Conservation (phyloP, 2,113 vertebrate species). For the Sebastes fasciatus region DNA sequence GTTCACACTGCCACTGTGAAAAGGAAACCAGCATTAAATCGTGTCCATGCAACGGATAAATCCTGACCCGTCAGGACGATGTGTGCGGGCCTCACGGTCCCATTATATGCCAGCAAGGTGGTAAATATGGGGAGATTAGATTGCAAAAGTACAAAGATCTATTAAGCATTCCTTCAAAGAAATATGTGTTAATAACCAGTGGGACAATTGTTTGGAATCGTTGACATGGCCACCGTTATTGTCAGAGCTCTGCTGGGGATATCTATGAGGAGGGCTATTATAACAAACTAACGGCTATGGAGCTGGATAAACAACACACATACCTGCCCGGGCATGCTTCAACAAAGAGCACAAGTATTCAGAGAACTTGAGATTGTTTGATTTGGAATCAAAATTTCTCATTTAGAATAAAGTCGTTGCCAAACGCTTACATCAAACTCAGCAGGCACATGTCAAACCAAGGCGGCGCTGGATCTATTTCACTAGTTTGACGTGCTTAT, state of each 20-base stretch:
- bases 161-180: not conserved
- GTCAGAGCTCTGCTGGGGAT: constrained; percentile 33
- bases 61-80: not conserved
- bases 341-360: constrained; percentile 19
- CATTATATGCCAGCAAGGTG: not conserved
- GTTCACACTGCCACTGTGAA: not conserved
- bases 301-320: constrained; percentile 8
- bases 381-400: not conserved
- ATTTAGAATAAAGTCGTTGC: not conserved
- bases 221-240: constrained; percentile 48
- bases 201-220: constrained; percentile 20
- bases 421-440: not conserved
- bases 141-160: not conserved
- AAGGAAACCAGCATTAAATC: not conserved
- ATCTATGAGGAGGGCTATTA: constrained; percentile 3
- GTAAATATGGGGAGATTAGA: not conserved
- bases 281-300: constrained; percentile 12
- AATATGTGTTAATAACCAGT: not conserved
- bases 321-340: constrained; percentile 52
- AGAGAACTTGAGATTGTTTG: constrained; percentile 16
- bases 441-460: not conserved
- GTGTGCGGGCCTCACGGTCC: no score
- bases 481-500: not conserved
- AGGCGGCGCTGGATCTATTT: not conserved
- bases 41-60: not conserved